Conservation (phyloP, 2,888 invertebrate species). For the Notodonta ziczac region DNA sequence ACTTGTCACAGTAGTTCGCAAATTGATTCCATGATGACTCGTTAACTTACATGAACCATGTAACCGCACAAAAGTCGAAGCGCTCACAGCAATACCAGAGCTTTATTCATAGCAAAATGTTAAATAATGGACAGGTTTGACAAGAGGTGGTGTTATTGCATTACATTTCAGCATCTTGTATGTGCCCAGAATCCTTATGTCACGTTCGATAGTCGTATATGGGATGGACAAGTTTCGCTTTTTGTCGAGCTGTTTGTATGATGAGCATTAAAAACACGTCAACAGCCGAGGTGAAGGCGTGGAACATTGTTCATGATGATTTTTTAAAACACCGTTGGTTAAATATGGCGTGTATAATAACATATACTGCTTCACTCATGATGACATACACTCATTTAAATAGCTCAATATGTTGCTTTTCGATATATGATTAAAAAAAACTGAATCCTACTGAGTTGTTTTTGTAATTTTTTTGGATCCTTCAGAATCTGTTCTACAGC, state of each 20-base stretch:
- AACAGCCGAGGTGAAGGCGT: slow-evolving; percentile 26
- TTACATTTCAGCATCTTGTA: not conserved
- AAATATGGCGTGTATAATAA: too few relatives aligned
- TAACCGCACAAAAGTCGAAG: not conserved
- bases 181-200: slow-evolving; percentile 24
- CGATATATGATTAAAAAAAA: too few relatives aligned
- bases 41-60: too few relatives aligned
- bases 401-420: too few relatives aligned
- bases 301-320: not conserved
- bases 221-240: slow-evolving; percentile 31
- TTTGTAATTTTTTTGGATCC: too few relatives aligned
- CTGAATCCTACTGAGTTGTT: too few relatives aligned
- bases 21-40: too few relatives aligned
- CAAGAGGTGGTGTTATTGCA: not conserved
- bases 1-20: too few relatives aligned
- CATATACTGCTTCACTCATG: too few relatives aligned
- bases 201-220: slow-evolving; percentile 24
- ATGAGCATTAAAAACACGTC: slow-evolving; percentile 35
- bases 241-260: slow-evolving; percentile 36
- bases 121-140: not conserved
- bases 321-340: not conserved
- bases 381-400: too few relatives aligned
- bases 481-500: too few relatives aligned
- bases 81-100: not conserved
- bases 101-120: not conserved